A percentile compares a stretch with the other conserved stretches of the same genome.
Evolutionary conservation across 2,113 vertebrate genomes (phyloP).

Genomic region (Pimephales promelas): DNA sequence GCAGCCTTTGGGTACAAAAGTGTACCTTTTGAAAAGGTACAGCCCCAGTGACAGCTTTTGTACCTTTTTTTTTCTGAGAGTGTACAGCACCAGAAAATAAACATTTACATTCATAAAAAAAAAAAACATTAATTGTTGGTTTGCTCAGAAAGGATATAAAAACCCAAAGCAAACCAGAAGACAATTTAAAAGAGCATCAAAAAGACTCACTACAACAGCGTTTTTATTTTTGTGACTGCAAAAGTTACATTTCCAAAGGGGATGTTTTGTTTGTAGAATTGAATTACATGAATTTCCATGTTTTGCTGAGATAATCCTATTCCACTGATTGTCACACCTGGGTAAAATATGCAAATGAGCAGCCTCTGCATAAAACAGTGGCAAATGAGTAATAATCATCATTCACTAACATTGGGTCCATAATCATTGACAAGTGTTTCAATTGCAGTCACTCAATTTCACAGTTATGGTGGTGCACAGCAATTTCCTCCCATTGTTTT

Average conservation of each 20-base stretch:
- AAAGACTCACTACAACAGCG: background rate
- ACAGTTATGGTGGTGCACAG: conserved; percentile 51
- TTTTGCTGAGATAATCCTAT: conserved; percentile 54
- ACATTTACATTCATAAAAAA: background rate
- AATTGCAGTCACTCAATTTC: conserved; percentile 52
- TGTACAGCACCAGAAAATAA: background rate
- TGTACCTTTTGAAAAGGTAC: no score
- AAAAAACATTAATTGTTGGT: background rate
- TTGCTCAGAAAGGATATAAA: background rate
- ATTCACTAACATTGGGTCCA: conserved; percentile 51
- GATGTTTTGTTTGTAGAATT: conserved; percentile 55
- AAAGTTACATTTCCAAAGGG: conserved; percentile 38
- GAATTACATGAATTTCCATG: conserved; percentile 58
- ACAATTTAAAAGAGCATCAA: background rate
- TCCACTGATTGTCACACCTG: conserved; percentile 59
- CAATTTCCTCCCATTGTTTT: conserved; percentile 36
- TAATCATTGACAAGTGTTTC: conserved; percentile 58
- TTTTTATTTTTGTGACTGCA: conserved; percentile 1
- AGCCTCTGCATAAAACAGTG: conserved; percentile 42
- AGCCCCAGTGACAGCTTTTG: no score
- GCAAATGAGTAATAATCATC: conserved; percentile 59
- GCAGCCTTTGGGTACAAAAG: no score
- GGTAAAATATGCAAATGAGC: conserved; percentile 60
- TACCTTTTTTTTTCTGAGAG: no score
- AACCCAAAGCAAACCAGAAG: background rate